These are phyloP conservation scores for Antennarius maculatus DNA, from an alignment of 2,797 vertebrate species.

Conservation along the genomic window DNA sequence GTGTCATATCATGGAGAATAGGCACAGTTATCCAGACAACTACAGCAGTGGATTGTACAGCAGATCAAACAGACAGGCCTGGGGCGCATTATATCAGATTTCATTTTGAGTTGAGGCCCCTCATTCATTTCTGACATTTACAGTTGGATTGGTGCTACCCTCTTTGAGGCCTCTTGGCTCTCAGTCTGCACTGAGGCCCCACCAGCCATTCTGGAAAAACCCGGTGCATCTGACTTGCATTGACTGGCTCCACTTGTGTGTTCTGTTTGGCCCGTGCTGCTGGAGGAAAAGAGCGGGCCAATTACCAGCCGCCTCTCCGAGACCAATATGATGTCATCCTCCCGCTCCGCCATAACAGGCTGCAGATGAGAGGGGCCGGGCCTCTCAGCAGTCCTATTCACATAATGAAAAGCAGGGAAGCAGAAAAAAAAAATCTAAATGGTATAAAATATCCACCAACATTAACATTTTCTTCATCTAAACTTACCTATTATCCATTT, in stretches of 20 bases:
- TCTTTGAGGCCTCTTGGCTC: constrained; percentile 80
- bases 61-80: constrained; percentile 78
- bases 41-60: constrained; percentile 67
- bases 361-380: constrained; percentile 80
- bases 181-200: constrained; percentile 72
- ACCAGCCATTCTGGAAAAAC: constrained; percentile 83
- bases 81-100: constrained; percentile 77
- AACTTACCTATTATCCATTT: constrained; percentile 41
- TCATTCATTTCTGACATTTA: constrained; percentile 88
- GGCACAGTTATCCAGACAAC: constrained; percentile 66
- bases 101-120: constrained; percentile 80
- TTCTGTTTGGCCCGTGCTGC: constrained; percentile 80
- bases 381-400: constrained; percentile 67
- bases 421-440: constrained; percentile 48
- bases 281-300: constrained; percentile 78
- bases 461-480: constrained; percentile 60
- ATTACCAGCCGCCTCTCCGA: constrained; percentile 81
- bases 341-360: constrained; percentile 78
- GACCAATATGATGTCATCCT: constrained; percentile 83
- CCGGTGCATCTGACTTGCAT: constrained; percentile 82
- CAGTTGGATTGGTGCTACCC: constrained; percentile 76
- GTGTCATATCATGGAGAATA: constrained; percentile 72
- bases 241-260: constrained; percentile 85
- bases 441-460: constrained; percentile 60
- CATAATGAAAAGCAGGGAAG: constrained; percentile 66